Conservation (phyloP, 1,140 invertebrate genomes). For the Drosophila orosa region DNA sequence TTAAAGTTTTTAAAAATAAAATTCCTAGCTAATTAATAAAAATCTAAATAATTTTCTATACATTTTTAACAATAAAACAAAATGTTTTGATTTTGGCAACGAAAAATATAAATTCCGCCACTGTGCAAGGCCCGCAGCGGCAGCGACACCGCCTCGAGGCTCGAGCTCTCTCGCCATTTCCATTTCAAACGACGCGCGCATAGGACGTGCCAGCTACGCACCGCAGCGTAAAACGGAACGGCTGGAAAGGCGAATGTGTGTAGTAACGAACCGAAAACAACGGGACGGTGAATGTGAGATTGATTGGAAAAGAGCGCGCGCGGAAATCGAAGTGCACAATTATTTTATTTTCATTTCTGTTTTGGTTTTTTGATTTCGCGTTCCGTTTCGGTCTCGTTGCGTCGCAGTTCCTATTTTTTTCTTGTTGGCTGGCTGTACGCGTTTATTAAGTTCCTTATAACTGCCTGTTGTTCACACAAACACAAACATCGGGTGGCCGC, state of each 20-base stretch:
- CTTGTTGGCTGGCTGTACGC: conserved; percentile 36
- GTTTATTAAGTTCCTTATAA: conserved; percentile 74
- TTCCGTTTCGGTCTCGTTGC: conserved; percentile 27
- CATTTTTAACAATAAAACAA: neutral
- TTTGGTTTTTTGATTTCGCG: conserved; percentile 42
- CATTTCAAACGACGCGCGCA: conserved; percentile 62
- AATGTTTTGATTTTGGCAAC: neutral
- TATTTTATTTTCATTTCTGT: conserved; percentile 37
- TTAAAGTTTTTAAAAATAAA: neutral
- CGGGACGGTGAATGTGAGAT: conserved; percentile 21
- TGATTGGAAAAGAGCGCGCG: conserved; percentile 36
- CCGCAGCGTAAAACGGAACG: conserved; percentile 36
- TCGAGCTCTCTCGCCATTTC: conserved; percentile 46
- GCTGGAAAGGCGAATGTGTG: neutral
- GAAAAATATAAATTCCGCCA: neutral
- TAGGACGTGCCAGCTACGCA: conserved; percentile 39
- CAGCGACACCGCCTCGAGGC: conserved; percentile 11
- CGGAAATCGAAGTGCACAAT: conserved; percentile 51
- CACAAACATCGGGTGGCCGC: conserved; percentile 27
- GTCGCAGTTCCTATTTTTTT: conserved; percentile 29
- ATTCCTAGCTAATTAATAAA: too few relatives aligned
- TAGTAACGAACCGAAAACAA: conserved; percentile 22
- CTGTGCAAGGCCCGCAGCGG: conserved; percentile 9
- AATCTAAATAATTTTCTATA: neutral
- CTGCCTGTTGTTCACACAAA: conserved; percentile 52